These are phyloP conservation scores for Ibidorhyncha struthersii DNA, from an alignment of 2,113 vertebrate genomes.

Conservation along the genomic window DNA sequence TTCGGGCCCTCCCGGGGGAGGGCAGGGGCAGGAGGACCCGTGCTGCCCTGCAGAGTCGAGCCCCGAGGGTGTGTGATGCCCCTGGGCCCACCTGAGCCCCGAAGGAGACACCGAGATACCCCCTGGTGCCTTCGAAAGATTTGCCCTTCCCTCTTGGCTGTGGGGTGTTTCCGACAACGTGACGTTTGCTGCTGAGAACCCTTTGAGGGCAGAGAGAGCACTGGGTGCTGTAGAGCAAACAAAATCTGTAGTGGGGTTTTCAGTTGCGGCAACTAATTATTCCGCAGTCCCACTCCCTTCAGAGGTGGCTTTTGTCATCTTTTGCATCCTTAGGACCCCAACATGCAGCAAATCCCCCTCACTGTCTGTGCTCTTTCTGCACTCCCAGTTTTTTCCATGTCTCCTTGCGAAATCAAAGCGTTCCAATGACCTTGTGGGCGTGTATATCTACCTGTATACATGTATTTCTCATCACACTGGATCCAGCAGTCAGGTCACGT, in stretches of 20 bases:
- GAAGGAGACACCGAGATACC: not conserved
- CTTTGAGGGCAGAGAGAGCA: not conserved
- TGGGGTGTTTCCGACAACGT: not conserved
- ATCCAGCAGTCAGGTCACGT: not conserved
- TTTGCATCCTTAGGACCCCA: not conserved
- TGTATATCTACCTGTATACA: accelerated
- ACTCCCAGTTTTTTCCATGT: accelerated
- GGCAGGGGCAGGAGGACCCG: not conserved
- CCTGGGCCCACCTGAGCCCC: not conserved
- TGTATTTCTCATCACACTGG: not conserved
- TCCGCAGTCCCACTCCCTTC: accelerated
- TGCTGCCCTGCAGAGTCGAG: not conserved
- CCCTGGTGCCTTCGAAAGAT: not conserved
- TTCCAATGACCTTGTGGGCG: not conserved
- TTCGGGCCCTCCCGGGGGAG: not conserved
- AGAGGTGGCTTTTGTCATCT: not conserved
- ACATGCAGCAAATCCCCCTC: not conserved
- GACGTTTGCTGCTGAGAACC: not conserved
- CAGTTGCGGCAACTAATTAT: too few species aligned
- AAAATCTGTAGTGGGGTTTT: not conserved
- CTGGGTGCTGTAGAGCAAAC: not conserved
- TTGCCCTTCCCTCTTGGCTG: not conserved
- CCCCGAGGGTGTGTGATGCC: not conserved
- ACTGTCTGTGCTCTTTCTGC: not conserved
- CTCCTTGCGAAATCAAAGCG: not conserved